phyloP scores from a whole-genome alignment of 53 echinoderm and acorn worm species.

The Crossaster papposus region DNA sequence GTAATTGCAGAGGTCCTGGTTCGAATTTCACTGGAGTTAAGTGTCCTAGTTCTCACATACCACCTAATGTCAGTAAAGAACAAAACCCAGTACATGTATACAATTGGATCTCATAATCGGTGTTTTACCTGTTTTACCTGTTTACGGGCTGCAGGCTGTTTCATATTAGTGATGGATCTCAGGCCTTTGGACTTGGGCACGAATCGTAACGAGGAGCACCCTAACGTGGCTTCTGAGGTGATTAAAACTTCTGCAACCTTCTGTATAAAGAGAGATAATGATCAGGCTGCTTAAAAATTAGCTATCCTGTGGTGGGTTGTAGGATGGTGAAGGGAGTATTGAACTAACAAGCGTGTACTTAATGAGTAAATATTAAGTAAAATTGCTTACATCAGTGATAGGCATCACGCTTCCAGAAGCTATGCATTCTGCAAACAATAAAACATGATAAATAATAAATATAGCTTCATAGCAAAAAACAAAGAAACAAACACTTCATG shows the following conservation, averaged over 20 bases:
- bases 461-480: not conserved
- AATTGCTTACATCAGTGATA: slow-evolving; percentile 9
- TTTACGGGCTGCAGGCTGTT: not conserved
- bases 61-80: too few species aligned
- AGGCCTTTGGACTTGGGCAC: slow-evolving; percentile 81
- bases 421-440: not conserved
- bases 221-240: slow-evolving; percentile 41
- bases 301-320: too few species aligned
- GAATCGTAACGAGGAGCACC: slow-evolving; percentile 75
- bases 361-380: not conserved
- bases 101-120: too few species aligned
- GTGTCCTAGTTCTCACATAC: too few species aligned
- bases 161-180: slow-evolving; percentile 74
- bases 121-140: not conserved
- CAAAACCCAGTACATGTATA: too few species aligned
- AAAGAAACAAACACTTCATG: not conserved
- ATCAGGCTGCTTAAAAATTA: too few species aligned
- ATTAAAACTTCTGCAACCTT: slow-evolving; percentile 29
- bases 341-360: too few species aligned
- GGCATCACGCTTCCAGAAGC: slow-evolving; percentile 7
- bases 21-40: too few species aligned
- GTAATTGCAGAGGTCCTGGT: too few species aligned
- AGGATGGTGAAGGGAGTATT: too few species aligned
- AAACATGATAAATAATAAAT: not conserved
- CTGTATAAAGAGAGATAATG: slow-evolving; percentile 6